phyloP scores from a whole-genome alignment of 2,797 vertebrate genomes.

The Eulemur coronatus region DNA sequence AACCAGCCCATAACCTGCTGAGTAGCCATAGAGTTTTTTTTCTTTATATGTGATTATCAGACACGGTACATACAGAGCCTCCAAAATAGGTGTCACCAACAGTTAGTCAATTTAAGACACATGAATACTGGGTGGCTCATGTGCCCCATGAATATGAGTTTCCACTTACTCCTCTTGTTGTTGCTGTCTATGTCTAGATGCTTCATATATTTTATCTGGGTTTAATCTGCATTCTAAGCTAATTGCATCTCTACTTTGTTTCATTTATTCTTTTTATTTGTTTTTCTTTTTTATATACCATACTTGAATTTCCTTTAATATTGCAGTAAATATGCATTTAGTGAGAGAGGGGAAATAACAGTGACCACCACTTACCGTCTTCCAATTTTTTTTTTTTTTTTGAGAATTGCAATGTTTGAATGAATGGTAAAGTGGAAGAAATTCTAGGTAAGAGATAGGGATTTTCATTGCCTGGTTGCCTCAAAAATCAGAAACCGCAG shows the following conservation, averaged over 20 bases:
- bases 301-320: neutral
- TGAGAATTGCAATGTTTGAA: neutral
- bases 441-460: neutral
- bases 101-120: neutral
- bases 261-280: neutral
- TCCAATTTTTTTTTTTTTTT: neutral
- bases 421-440: neutral
- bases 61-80: neutral
- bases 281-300: neutral
- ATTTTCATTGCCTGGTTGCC: neutral
- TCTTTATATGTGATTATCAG: neutral
- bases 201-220: neutral
- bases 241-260: neutral
- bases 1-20: too few species aligned
- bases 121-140: neutral
- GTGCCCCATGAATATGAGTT: neutral
- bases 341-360: neutral
- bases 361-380: neutral
- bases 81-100: neutral
- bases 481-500: neutral
- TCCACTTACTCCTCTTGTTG: neutral
- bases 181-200: accelerated
- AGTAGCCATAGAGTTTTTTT: neutral
- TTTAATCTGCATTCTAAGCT: neutral
- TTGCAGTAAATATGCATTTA: neutral